Conservation (phyloP, 2,113 vertebrate genomes). For the Suricata suricatta region DNA sequence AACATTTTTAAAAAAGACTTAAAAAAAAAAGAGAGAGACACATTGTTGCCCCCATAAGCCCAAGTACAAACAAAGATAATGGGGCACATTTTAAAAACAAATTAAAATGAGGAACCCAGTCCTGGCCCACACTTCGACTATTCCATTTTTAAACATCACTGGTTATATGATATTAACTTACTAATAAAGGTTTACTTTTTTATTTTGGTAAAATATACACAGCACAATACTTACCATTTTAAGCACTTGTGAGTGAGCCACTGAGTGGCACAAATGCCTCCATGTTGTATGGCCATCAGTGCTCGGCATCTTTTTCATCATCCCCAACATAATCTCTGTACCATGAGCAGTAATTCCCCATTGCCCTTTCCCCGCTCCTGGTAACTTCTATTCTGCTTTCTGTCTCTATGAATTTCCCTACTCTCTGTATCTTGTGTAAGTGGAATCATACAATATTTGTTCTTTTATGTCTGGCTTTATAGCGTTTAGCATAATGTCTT, state of each 20-base stretch:
- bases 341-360: neutral
- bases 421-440: neutral
- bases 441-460: neutral
- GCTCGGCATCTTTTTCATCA: neutral
- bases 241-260: neutral
- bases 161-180: conserved; percentile 13
- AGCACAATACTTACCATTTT: neutral
- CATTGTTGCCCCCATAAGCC: neutral
- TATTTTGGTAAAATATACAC: neutral
- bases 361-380: neutral
- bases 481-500: neutral
- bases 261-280: neutral
- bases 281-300: neutral
- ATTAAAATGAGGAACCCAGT: neutral
- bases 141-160: neutral
- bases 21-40: neutral
- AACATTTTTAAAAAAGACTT: too few relatives aligned
- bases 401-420: neutral
- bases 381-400: neutral
- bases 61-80: neutral
- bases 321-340: neutral
- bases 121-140: neutral
- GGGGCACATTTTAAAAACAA: neutral
- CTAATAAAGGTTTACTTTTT: neutral
- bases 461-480: neutral